A percentile compares a stretch with the other conserved stretches of the same genome.
Evolutionary conservation across 2,888 invertebrate species (phyloP).

Genomic region (Corbicula japonica): DNA sequence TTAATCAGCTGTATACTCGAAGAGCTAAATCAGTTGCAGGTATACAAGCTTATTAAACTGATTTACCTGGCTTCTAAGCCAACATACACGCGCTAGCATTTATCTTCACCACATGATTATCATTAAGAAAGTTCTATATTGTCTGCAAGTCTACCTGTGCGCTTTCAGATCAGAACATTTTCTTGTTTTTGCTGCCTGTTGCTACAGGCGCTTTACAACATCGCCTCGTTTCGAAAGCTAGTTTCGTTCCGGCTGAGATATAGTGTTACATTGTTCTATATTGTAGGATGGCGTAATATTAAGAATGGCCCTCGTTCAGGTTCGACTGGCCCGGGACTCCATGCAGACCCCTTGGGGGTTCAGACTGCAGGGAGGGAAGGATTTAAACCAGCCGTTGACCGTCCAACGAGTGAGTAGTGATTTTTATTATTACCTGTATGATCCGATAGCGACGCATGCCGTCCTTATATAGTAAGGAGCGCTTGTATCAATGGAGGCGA

Average conservation of each 20-base stretch:
- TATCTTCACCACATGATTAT: conserved; percentile 35
- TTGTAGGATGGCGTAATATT: conserved; percentile 74
- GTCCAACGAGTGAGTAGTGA: conserved; percentile 85
- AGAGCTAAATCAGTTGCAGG: not conserved
- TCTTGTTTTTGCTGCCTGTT: not conserved
- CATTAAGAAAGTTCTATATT: conserved; percentile 48
- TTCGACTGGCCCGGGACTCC: conserved; percentile 85
- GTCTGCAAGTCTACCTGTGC: conserved; percentile 29
- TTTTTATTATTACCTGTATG: conserved; percentile 17
- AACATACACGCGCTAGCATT: conserved; percentile 8
- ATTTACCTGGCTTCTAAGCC: conserved; percentile 21
- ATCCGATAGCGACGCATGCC: conserved; percentile 16
- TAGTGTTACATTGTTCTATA: conserved; percentile 63
- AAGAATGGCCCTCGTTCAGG: conserved; percentile 77
- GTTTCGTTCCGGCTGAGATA: conserved; percentile 51
- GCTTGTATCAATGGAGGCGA: conserved; percentile 40
- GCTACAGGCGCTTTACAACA: conserved; percentile 8
- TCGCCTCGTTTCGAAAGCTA: conserved; percentile 56
- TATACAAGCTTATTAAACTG: not conserved
- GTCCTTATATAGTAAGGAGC: conserved; percentile 61
- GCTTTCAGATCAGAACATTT: conserved; percentile 12
- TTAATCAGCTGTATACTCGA: conserved; percentile 3
- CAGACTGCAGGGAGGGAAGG: conserved; percentile 86
- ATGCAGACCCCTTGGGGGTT: conserved; percentile 86
- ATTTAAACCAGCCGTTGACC: conserved; percentile 83